Conservation (phyloP, 2,113 vertebrate genomes). For the Periophthalmodon schlosseri region DNA sequence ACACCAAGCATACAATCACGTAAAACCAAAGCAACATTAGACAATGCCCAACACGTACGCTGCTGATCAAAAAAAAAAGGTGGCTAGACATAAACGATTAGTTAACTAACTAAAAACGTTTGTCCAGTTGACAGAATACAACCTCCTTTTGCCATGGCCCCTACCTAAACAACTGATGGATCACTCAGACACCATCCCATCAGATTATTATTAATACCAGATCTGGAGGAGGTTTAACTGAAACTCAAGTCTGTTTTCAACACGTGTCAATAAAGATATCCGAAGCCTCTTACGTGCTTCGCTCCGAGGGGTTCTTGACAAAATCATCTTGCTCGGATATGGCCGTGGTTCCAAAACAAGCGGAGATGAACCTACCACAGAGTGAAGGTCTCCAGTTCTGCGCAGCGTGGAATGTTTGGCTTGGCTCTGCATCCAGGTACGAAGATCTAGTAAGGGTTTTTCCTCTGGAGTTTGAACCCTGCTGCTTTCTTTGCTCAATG, state of each 20-base stretch:
- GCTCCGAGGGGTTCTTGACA: constrained; percentile 41
- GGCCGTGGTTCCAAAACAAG: constrained; percentile 45
- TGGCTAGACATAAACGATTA: too few relatives aligned
- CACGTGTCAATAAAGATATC: constrained; percentile 60
- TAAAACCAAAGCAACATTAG: too few relatives aligned
- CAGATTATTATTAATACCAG: neutral
- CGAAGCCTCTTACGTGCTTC: constrained; percentile 27
- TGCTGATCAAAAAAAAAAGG: too few relatives aligned
- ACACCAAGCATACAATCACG: too few relatives aligned
- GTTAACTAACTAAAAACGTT: too few relatives aligned
- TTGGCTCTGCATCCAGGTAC: constrained; percentile 42
- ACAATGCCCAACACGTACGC: too few relatives aligned
- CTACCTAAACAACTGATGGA: too few relatives aligned
- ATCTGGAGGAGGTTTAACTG: neutral
- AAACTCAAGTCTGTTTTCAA: constrained; percentile 33
- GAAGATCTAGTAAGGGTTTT: constrained; percentile 35
- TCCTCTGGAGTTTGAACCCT: too few relatives aligned
- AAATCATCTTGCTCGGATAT: constrained; percentile 55
- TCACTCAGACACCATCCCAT: neutral
- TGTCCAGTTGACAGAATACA: too few relatives aligned
- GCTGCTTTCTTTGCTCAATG: too few relatives aligned
- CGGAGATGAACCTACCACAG: constrained; percentile 30
- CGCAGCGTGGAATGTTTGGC: constrained; percentile 52
- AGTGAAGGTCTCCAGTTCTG: constrained; percentile 24
- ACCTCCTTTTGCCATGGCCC: too few relatives aligned